Evolutionary conservation across 2,888 invertebrate species (phyloP).

Genomic region (Unio pictorum): DNA sequence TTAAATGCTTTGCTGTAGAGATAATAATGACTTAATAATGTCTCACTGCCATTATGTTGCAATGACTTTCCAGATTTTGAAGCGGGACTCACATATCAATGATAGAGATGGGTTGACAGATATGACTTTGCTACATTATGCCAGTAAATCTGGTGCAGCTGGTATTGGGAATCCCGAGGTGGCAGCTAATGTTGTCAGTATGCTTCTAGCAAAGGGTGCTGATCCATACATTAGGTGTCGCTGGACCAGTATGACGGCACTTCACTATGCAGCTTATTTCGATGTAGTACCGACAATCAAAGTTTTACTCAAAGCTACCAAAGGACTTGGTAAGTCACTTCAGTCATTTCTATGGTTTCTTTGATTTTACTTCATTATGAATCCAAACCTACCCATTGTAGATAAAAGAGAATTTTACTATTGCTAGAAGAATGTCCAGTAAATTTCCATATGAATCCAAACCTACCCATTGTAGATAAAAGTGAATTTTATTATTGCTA

Average conservation of each 20-base stretch:
- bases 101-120: conserved; percentile 74
- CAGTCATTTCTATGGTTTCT: too few species aligned
- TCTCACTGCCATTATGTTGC: too few species aligned
- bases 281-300: conserved; percentile 72
- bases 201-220: conserved; percentile 68
- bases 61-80: conserved; percentile 67
- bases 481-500: too few species aligned
- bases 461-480: too few species aligned
- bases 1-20: too few species aligned
- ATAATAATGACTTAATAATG: too few species aligned
- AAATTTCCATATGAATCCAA: too few species aligned
- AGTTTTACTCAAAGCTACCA: conserved; percentile 67
- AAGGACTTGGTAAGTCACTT: conserved; percentile 58
- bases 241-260: conserved; percentile 74
- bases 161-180: conserved; percentile 71
- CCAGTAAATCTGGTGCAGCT: conserved; percentile 73
- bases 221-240: conserved; percentile 72
- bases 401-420: too few species aligned
- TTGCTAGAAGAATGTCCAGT: too few species aligned
- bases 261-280: conserved; percentile 74
- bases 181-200: conserved; percentile 58
- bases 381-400: too few species aligned
- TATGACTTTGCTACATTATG: conserved; percentile 74
- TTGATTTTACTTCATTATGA: too few species aligned
- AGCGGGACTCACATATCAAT: conserved; percentile 72